Conservation (phyloP, 2,113 vertebrate genomes). For the Megaceryle torquata region DNA sequence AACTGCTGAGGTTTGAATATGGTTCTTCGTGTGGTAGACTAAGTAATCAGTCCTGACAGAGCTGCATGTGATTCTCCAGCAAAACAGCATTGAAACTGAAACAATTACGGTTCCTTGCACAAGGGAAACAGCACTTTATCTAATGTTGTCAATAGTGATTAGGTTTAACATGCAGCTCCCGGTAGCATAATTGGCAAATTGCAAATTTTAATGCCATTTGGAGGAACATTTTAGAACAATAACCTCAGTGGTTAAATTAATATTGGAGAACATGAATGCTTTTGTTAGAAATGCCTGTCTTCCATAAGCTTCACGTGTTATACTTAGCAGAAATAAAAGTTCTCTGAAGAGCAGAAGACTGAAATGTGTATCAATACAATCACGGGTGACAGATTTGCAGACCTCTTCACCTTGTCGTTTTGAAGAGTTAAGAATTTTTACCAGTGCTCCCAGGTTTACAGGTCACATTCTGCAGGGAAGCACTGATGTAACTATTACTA, state of each 20-base stretch:
- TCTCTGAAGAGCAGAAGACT: not conserved
- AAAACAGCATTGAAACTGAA: slow-evolving; percentile 47
- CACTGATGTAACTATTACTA: not conserved
- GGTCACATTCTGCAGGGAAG: not conserved
- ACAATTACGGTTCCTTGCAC: slow-evolving; percentile 51
- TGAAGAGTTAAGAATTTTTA: not conserved
- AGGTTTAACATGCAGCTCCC: slow-evolving; percentile 41
- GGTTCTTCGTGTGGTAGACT: not conserved
- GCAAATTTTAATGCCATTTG: slow-evolving; percentile 59
- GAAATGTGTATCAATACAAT: not conserved
- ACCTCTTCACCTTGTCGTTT: not conserved
- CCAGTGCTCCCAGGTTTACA: not conserved
- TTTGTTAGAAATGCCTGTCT: slow-evolving; percentile 11
- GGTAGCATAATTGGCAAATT: slow-evolving; percentile 48
- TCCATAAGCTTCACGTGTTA: not conserved
- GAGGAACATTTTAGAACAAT: slow-evolving; percentile 51
- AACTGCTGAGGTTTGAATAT: slow-evolving; percentile 15
- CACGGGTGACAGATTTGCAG: not conserved
- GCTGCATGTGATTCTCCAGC: slow-evolving; percentile 31
- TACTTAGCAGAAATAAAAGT: not conserved
- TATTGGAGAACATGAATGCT: not conserved
- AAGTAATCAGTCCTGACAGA: slow-evolving; percentile 64
- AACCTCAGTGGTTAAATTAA: slow-evolving; percentile 5
- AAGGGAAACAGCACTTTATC: slow-evolving; percentile 45
- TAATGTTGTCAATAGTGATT: slow-evolving; percentile 64